phyloP scores from a whole-genome alignment of 1,140 invertebrate genomes.

The Apocrypta bakeri region DNA sequence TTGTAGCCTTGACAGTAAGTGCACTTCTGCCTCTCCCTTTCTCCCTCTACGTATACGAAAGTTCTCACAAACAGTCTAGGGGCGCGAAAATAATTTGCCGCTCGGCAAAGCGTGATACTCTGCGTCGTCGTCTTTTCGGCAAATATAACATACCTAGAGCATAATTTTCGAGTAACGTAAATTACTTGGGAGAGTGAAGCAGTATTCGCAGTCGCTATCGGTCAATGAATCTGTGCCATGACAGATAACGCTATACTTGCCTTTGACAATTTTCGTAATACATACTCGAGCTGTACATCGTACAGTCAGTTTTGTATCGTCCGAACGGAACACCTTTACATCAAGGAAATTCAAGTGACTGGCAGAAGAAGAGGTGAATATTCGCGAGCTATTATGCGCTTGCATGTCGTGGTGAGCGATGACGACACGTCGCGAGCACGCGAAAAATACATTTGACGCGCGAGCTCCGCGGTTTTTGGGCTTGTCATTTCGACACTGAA shows the following conservation, averaged over 20 bases:
- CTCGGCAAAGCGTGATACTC: slow-evolving; percentile 11
- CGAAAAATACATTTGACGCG: slow-evolving; percentile 24
- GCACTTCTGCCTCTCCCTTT: too few relatives aligned
- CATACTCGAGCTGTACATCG: background rate
- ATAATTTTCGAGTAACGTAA: slow-evolving; percentile 11
- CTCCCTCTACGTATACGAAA: background rate
- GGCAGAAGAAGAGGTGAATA: background rate
- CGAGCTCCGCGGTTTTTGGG: slow-evolving; percentile 38
- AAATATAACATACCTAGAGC: background rate
- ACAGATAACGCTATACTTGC: slow-evolving; percentile 23
- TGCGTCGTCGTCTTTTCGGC: background rate
- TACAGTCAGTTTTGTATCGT: background rate
- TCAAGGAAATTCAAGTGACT: background rate
- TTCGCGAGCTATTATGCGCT: background rate
- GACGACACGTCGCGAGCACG: slow-evolving; percentile 4
- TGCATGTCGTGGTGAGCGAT: background rate
- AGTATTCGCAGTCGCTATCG: background rate
- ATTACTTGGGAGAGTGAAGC: slow-evolving; percentile 30
- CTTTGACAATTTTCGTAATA: slow-evolving; percentile 35
- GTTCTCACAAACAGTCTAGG: slow-evolving; percentile 17
- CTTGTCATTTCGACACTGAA: slow-evolving; percentile 5
- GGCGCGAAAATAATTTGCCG: slow-evolving; percentile 35
- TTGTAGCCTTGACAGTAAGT: slow-evolving; percentile 23
- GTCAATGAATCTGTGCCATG: slow-evolving; percentile 29
- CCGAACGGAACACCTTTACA: background rate